These are phyloP conservation scores for Eueides isabella DNA, from an alignment of 1,140 invertebrate genomes.

Conservation along the genomic window DNA sequence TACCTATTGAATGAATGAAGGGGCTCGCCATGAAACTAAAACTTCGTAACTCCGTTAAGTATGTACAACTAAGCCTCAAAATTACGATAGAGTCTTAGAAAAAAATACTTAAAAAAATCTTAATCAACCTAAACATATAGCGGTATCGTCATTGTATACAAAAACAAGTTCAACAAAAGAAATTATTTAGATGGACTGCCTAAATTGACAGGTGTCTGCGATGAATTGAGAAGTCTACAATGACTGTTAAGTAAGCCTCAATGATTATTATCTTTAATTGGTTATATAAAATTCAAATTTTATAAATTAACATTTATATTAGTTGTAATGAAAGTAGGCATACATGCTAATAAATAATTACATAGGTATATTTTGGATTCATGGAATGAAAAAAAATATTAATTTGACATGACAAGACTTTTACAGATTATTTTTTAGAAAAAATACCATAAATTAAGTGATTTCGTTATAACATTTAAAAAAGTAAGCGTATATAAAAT, in stretches of 20 bases:
- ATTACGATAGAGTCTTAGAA: no score
- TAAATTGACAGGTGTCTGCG: conserved; percentile 24
- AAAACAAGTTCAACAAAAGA: neutral
- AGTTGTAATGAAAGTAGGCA: neutral
- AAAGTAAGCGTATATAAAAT: no score
- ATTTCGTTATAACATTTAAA: no score
- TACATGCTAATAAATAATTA: neutral
- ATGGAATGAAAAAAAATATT: neutral
- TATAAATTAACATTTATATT: conserved; percentile 21
- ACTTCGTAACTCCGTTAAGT: no score
- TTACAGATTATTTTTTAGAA: neutral
- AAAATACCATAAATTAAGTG: neutral
- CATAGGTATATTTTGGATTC: neutral
- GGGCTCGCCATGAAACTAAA: no score
- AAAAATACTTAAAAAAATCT: no score
- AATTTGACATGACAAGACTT: neutral
- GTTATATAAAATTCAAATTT: conserved; percentile 27
- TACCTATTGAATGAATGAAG: no score
- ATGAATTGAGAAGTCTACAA: conserved; percentile 18
- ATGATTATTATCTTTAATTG: conserved; percentile 28
- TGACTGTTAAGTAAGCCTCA: conserved; percentile 27
- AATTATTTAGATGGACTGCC: neutral
- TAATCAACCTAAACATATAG: neutral
- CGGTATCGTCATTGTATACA: neutral
- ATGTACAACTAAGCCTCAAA: no score